Evolutionary conservation across 2,888 invertebrate genomes (phyloP), one percentile per base, ranked within the genome.

Genomic region (Cylloceria caligata): DNA sequence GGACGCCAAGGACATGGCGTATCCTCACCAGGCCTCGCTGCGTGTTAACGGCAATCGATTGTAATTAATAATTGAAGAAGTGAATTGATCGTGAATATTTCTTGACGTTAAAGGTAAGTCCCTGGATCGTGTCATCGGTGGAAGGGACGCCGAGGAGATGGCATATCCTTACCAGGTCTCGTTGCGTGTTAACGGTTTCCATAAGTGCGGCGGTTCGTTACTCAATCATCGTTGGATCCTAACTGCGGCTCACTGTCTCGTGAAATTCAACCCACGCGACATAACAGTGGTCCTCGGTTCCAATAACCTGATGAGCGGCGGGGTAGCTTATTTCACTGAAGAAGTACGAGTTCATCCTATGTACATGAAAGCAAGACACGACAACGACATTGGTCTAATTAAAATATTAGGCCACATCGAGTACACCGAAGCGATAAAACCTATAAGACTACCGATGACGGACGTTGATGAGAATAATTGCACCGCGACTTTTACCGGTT

Each of bases 401-500:
- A 81, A 80, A 52, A 13, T 75, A 13, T 3, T 30, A n/a, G 52
- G 34, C 45, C 13, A 77, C 34, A 69, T 84, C 19, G 24, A 65
- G 13, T 87, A 71, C 60, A 55, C 83, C 45, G 89, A 90, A 2
- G 82, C 77, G 0, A 92, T 94, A 4, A 92, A 92, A 81, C 92
- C 94, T 0, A 93, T 94, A 24, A 83, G 81, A 0, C 85, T 93
- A 5, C 93, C 93, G 2, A 89, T 88, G 0, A 75, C 82, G 0
- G 86, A 94, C 65, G 93, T 93, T 7, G 69, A 71, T 55, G 90
- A 86, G 0, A 91, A 84, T 0, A 93, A 92, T 21, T 92, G 90
- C 2, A 88, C 90, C 3, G 86, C 93, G 7, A 55, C 93, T 13
- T 89, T 94, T 1, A 93, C 93, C 24, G 94, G 94, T 6, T 94